Conservation (phyloP, 2,888 invertebrate genomes). For the Phorcus lineatus region DNA sequence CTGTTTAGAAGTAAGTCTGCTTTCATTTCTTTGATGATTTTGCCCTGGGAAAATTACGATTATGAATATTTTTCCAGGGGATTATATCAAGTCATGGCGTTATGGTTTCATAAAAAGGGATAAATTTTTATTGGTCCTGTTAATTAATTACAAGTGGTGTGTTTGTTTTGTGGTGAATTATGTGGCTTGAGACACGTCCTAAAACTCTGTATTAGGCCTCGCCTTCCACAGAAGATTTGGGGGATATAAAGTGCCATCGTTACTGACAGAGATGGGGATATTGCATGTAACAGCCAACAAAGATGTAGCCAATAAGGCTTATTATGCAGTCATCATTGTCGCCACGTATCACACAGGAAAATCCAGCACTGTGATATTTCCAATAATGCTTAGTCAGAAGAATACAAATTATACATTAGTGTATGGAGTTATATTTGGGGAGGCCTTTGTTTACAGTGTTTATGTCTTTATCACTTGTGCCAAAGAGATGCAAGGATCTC, state of each 20-base stretch:
- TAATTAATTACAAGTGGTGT: slow-evolving; percentile 11
- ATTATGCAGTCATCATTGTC: slow-evolving; percentile 5
- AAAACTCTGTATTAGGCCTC: background rate
- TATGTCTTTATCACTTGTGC: background rate
- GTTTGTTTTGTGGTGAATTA: slow-evolving; percentile 21
- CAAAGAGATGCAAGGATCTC: background rate
- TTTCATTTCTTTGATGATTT: background rate
- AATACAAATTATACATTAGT: slow-evolving; percentile 21
- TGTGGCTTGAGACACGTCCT: background rate
- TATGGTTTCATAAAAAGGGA: background rate
- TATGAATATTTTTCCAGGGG: background rate
- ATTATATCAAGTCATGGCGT: background rate
- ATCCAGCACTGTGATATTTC: background rate
- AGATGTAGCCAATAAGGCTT: slow-evolving; percentile 17
- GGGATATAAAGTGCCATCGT: slow-evolving; percentile 8
- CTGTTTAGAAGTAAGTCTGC: background rate
- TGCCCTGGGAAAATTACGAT: background rate
- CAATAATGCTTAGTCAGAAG: background rate
- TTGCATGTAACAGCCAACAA: slow-evolving; percentile 11
- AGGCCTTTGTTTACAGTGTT: slow-evolving; percentile 13
- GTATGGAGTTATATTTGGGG: background rate
- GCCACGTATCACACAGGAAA: background rate
- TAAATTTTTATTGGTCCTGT: background rate
- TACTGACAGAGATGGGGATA: background rate
- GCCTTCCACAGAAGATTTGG: background rate